phyloP scores from a whole-genome alignment of 2,113 vertebrate genomes.

The Acanthochromis polyacanthus region DNA sequence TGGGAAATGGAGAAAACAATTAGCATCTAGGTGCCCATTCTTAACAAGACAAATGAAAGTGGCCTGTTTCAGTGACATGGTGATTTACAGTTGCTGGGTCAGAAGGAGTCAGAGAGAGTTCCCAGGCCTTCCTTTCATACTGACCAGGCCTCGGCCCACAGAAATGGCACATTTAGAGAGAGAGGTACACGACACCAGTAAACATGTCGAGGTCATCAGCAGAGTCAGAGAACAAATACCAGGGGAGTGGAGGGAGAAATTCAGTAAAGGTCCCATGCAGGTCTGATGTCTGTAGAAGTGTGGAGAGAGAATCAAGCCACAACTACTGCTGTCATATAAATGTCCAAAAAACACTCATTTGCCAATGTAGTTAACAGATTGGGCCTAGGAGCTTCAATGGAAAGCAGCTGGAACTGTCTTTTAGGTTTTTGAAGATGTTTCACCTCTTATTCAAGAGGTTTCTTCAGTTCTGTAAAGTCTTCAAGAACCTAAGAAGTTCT shows the following conservation, averaged over 20 bases:
- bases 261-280: too few species aligned
- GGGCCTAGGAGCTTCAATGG: too few species aligned
- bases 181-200: conserved; percentile 93
- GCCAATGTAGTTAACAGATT: background rate
- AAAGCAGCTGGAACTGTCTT: too few species aligned
- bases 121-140: conserved; percentile 10
- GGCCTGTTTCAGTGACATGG: conserved; percentile 22
- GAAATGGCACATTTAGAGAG: conserved; percentile 93
- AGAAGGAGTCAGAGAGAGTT: conserved; percentile 19
- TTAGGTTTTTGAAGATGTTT: too few species aligned
- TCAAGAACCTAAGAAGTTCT: too few species aligned
- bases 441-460: too few species aligned
- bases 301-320: conserved; percentile 5
- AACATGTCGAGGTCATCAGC: conserved; percentile 93
- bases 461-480: too few species aligned
- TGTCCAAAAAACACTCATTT: background rate
- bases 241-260: conserved; percentile 81
- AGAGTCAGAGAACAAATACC: conserved; percentile 92
- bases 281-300: conserved; percentile 86
- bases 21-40: conserved; percentile 53
- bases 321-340: background rate
- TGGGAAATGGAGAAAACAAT: conserved; percentile 60
- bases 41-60: conserved; percentile 44
- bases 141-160: conserved; percentile 93
- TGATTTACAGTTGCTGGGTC: conserved; percentile 2